Percentiles rank a stretch among this genome's conserved stretches.
Evolutionary conservation across 2,797 vertebrate species (phyloP).

Genomic region (Brachyrhaphis roseni): DNA sequence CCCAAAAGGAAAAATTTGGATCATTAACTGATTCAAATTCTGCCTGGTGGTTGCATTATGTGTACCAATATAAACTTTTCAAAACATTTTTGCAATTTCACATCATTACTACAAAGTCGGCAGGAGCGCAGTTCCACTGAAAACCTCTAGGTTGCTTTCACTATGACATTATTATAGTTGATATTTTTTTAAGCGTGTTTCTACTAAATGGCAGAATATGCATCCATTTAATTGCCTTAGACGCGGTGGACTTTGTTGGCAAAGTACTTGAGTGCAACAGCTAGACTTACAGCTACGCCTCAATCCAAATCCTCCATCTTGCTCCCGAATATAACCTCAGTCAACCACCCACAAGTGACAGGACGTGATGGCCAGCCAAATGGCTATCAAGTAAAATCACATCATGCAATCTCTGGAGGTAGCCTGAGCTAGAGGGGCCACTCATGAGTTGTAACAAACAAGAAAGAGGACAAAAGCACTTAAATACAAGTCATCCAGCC

Average conservation of each 20-base stretch:
- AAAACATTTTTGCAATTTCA: neutral
- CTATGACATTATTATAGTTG: neutral
- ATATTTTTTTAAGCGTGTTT: neutral
- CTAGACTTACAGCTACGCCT: neutral
- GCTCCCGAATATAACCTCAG: neutral
- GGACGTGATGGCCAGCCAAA: neutral
- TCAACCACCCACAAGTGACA: neutral
- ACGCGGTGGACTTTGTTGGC: neutral
- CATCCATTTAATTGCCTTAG: neutral
- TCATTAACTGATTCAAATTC: neutral
- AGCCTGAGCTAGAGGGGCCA: neutral
- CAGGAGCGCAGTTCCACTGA: neutral
- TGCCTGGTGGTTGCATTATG: neutral
- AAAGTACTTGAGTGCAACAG: neutral
- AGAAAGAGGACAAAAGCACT: neutral
- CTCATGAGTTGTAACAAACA: neutral
- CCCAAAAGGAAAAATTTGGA: neutral
- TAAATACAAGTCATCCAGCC: neutral
- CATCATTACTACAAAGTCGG: neutral
- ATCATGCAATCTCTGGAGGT: neutral
- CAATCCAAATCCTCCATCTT: neutral
- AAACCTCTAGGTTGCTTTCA: neutral
- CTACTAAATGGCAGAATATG: neutral
- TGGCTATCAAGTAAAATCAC: neutral
- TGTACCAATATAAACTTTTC: neutral